Evolutionary conservation across 2,113 vertebrate genomes (phyloP), one percentile per base, ranked within the genome.

Genomic region (Echinops telfairi): DNA sequence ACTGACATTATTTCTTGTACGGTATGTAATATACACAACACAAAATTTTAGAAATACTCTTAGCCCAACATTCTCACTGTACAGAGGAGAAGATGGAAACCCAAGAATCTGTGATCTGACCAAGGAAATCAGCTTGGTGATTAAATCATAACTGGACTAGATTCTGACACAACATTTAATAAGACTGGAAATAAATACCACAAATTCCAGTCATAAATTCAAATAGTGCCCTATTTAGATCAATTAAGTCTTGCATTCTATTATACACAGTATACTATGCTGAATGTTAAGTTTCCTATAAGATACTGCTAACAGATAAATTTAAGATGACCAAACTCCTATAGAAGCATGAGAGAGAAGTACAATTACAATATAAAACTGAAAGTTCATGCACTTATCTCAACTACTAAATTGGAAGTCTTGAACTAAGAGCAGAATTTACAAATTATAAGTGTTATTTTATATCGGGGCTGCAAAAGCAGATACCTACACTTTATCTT

Each of bases 21-120:
- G n/a, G 16, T 83, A 71, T 33, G 17, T 1, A 91, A 89, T 64
- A 60, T 12, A 53, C 9, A 53, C 47, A 53, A 53, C 33, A 81
- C 2, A 91, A 38, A 38, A 68, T 83, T 53, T 76, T 68, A 78
- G 47, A 85, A 90, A 64, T 80, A 2, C 0, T 82, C 64, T 81
- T 53, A 88, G 22, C 71, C 31, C n/a, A 76, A 89, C 68, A 95
- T 89, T 12, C 9, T 90, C 17, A 89, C 71, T 79, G 92, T 66
- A 81, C 19, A 38, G 4, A 79, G 19, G 15, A 43, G 78, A 78
- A 90, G 92, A 92, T 7, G 75, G 29, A 86, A 23, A 15, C 78
- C 31, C 27, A 71, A 94, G 38, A 94, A 85, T 60, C 19, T 81
- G 70, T 36, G 25, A 82, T 17, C 1, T 77, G n/a, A 66, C 2